Percentiles rank a stretch among this genome's conserved stretches.
phyloP scores from a whole-genome alignment of 1,140 invertebrate species.

The Panonychus citri region DNA sequence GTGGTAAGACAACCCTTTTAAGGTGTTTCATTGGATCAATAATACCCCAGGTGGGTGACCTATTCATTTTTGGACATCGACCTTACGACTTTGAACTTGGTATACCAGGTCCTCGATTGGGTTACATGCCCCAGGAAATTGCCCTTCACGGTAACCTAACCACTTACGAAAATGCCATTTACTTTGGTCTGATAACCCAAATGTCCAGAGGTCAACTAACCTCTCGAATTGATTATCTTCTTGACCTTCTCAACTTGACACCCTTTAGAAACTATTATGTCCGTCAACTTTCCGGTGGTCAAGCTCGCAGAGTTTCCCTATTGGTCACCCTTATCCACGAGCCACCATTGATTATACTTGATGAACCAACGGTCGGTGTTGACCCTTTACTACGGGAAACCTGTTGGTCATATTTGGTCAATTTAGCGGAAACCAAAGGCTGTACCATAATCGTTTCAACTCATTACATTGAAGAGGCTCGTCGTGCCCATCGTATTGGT shows the following conservation, averaged over 20 bases:
- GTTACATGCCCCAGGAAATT: constrained; percentile 65
- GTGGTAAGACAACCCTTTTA: constrained; percentile 2
- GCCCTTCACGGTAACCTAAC: constrained; percentile 79
- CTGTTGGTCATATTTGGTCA: neutral
- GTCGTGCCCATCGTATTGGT: constrained; percentile 18
- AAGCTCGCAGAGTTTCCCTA: neutral
- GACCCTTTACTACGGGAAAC: neutral
- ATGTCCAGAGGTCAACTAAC: constrained; percentile 31
- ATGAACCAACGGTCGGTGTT: neutral
- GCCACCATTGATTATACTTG: neutral
- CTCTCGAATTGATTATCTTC: neutral
- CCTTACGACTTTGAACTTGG: neutral
- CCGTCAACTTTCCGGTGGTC: neutral
- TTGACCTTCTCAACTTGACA: constrained; percentile 24
- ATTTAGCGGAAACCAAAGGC: neutral
- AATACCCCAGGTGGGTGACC: neutral
- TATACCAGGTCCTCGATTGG: constrained; percentile 12
- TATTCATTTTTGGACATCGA: constrained; percentile 18
- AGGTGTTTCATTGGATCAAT: constrained; percentile 8
- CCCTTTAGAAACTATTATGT: constrained; percentile 14
- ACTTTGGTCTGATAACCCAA: constrained; percentile 79
- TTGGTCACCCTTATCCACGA: neutral
- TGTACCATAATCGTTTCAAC: constrained; percentile 15
- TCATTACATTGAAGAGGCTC: constrained; percentile 26
- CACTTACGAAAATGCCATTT: constrained; percentile 75